phyloP scores from a whole-genome alignment of 2,797 vertebrate genomes.

The Trachurus trachurus region DNA sequence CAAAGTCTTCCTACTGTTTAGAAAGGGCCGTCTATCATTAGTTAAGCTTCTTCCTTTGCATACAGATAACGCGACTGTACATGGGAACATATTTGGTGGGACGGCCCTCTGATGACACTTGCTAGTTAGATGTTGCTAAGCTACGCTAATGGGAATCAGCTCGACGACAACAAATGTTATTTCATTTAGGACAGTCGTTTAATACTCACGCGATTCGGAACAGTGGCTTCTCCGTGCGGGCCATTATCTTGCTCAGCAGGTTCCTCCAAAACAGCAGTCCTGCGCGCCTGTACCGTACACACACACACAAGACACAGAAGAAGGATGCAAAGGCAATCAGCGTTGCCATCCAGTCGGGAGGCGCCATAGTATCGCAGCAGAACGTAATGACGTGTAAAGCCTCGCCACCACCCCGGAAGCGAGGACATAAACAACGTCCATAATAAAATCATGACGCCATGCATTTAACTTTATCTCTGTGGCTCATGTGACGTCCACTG shows the following conservation, averaged over 20 bases:
- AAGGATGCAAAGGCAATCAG: constrained; percentile 68
- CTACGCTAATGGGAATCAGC: constrained; percentile 16
- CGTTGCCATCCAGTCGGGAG: constrained; percentile 74
- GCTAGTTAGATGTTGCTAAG: constrained; percentile 28
- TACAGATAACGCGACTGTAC: neutral
- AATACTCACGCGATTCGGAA: constrained; percentile 94
- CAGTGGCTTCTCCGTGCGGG: constrained; percentile 90
- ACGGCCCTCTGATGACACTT: neutral
- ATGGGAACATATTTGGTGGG: neutral
- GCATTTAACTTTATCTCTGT: neutral
- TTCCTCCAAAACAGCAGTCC: constrained; percentile 58
- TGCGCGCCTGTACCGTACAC: constrained; percentile 66
- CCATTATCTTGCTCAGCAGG: constrained; percentile 84
- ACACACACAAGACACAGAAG: constrained; percentile 73
- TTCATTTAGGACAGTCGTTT: neutral
- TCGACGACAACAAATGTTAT: neutral
- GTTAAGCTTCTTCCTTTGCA: fast-evolving
- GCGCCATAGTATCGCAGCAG: constrained; percentile 68
- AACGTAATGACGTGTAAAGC: constrained; percentile 54
- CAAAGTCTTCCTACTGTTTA: fast-evolving
- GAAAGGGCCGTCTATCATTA: neutral
- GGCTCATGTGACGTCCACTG: neutral
- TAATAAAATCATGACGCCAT: neutral
- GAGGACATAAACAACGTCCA: neutral
- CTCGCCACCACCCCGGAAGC: constrained; percentile 3